Evolutionary conservation across 2,888 invertebrate genomes (phyloP), one percentile per base, ranked within the genome.

Genomic region (Tetropium fuscum): DNA sequence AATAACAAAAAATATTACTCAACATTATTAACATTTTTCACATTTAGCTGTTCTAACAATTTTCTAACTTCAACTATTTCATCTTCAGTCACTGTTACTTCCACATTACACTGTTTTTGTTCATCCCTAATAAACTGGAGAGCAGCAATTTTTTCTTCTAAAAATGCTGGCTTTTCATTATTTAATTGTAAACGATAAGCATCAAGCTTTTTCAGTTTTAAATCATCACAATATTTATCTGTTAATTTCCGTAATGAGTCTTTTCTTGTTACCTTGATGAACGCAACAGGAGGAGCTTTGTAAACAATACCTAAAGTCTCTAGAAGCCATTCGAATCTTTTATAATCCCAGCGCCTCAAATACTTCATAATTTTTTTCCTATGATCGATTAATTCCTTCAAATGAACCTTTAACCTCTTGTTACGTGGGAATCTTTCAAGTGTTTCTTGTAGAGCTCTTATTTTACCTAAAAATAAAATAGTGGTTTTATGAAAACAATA

Each of bases 291-390:
- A 51, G 85, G 84, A 4, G 88, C 89, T 73, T 90, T 90, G 74
- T 92, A 96, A 38, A 89, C 85, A 61, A 97, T 83, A 66, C 93
- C 89, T 1, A 97, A 83, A 76, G 89, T 88, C 66, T 94, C 92
- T 13, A 95, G 76, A 0, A 96, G 73, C 94, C 95, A 97, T 78
- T 95, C 93, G 78, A 93, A 97, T 64, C 91, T 88, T 74, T 90
- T 91, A 77, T 94, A 94, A 77, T 97, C 97, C 83, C 88, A 87
- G 38, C 84, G 84, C 3, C 95, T 84, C 38, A 97, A 78, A 56
- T 83, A 84, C 68, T 88, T 92, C 3, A 97, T 79, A 53, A 85
- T 82, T 72, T 91, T 92, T 74, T 90, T 92, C 45, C 97, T 86
- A 76, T 86, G 89, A n/a, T 92, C 91, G 58, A 95, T 93, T 7